Conservation (phyloP, 2,797 vertebrate genomes). For the Manis pentadactyla region DNA sequence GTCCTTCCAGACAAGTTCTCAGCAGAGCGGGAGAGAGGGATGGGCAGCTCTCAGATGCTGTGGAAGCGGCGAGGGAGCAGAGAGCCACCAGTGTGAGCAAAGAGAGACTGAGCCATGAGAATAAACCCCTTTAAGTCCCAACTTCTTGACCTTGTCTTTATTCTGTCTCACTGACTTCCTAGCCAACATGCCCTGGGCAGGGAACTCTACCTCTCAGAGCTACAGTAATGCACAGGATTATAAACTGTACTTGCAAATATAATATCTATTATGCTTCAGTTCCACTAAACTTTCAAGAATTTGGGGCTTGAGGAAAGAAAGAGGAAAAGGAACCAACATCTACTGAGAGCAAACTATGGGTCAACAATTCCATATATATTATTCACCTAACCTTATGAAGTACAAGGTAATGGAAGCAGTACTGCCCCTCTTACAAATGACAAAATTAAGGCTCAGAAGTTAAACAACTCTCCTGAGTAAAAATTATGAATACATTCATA, state of each 20-base stretch:
- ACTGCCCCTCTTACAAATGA: neutral
- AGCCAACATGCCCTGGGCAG: no score
- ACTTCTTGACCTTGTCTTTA: no score
- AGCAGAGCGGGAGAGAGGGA: no score
- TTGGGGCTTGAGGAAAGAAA: neutral
- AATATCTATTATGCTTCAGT: neutral
- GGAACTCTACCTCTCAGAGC: no score
- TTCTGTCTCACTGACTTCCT: no score
- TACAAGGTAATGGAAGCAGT: neutral
- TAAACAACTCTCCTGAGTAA: neutral
- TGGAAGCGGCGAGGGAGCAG: no score
- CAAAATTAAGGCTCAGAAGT: neutral
- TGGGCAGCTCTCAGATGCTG: no score
- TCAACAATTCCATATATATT: neutral
- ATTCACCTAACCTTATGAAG: neutral
- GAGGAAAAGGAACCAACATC: neutral
- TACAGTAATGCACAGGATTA: neutral
- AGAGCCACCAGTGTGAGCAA: no score
- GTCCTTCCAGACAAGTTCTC: no score
- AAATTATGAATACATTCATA: neutral
- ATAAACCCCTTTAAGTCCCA: no score
- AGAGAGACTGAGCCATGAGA: no score
- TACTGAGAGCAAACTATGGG: neutral
- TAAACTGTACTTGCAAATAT: neutral
- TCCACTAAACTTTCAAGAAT: neutral